Base-by-base conservation (phyloP, 2,888 invertebrate genomes). In the Gisinianus flammeolus region DNA sequence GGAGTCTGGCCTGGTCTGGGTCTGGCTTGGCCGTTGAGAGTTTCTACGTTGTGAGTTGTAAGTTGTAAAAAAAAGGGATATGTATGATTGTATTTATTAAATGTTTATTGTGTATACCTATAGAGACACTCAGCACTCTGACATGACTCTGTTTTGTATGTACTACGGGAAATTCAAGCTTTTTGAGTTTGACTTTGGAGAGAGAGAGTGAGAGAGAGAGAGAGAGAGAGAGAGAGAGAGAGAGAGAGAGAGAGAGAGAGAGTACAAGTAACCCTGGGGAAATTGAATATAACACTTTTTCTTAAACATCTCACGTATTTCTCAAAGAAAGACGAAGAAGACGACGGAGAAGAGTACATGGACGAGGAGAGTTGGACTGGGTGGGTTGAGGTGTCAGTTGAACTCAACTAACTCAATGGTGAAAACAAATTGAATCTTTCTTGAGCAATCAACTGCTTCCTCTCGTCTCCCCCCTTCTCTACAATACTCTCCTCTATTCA, bases 241-340 rank as follows among this genome's bases (percentile, higher is more conserved):
- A 52, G 54, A 52, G 28, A 19, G n/a, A 26, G 24, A 19, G 66
- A 24, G 58, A 22, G 58, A 24, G 16, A n/a, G 44, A 19, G 44
- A 4, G 8, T 44, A 6, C 52, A 44, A 44, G 69, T 69, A 35
- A 44, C 69, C 69, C 69, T 10, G 24, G 69, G 69, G 69, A 69
- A 69, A 69, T 69, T 69, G 44, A 44, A 35, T 44, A 44, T 44
- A 69, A 69, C n/a, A n/a, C 69, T 69, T 69, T 68, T 69, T 69
- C 52, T 22, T n/a, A 69, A 69, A 69, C 69, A 44, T 52, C 69
- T 69, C 69, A 69, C 69, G 69, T 69, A n/a, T 44, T 44, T 44
- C 44, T 44, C 44, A 44, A 44, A 44, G 44, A 16, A 44, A 44
- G 44, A 44, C 2, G 44, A 6, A 44, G 44, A 44, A 44, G 2